A percentile compares a stretch with the other conserved stretches of the same genome.
Conservation (phyloP, 2,113 vertebrate species). For the Apodemus sylvaticus region DNA sequence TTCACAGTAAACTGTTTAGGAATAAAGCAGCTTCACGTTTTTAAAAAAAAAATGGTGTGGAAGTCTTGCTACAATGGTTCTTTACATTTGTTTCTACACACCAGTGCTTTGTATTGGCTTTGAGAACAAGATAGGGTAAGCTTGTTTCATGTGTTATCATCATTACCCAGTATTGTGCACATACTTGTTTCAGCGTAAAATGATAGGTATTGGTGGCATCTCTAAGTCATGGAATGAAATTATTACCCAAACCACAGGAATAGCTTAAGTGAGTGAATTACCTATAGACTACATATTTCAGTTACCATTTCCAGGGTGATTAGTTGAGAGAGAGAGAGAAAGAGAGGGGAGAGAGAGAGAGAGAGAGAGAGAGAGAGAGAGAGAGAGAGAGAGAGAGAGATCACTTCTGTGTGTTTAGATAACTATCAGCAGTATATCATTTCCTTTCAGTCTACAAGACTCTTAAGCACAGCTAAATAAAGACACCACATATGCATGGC, state of each 20-base stretch:
- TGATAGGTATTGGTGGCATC: background rate
- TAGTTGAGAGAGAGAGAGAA: slow-evolving; percentile 49
- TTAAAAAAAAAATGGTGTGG: background rate
- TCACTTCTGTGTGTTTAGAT: slow-evolving; percentile 31
- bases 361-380: slow-evolving; percentile 53
- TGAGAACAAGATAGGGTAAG: background rate
- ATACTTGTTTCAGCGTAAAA: background rate
- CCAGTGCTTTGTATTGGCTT: background rate
- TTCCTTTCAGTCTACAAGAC: background rate
- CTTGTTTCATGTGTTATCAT: background rate
- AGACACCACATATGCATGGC: slow-evolving; percentile 55
- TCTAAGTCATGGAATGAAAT: background rate
- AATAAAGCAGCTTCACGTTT: background rate
- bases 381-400: slow-evolving; percentile 56
- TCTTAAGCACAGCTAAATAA: background rate
- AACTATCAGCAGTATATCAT: slow-evolving; percentile 48
- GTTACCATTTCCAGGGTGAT: slow-evolving; percentile 30
- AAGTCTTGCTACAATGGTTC: background rate
- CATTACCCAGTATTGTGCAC: accelerated
- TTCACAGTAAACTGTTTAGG: background rate
- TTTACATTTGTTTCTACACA: background rate
- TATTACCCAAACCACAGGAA: background rate
- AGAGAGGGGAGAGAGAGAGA: slow-evolving; percentile 52
- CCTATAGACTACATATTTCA: background rate
- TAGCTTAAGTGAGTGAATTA: background rate